phyloP scores from a whole-genome alignment of 2,797 vertebrate species.

The Vultur gryphus region DNA sequence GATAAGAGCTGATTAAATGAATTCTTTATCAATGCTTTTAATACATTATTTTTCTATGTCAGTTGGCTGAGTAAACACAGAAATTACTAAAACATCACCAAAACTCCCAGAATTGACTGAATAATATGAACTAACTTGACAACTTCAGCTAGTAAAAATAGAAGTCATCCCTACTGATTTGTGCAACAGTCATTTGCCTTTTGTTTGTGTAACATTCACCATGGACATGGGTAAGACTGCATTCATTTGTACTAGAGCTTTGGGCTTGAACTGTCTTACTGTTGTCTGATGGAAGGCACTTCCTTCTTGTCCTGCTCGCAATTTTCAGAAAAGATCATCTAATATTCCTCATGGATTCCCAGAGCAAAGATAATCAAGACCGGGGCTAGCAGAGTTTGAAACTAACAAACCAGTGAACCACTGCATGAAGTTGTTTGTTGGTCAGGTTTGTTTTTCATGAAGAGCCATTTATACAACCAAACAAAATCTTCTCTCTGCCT shows the following conservation, averaged over 20 bases:
- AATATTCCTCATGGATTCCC: not conserved
- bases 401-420: not conserved
- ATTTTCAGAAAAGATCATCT: not conserved
- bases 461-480: not conserved
- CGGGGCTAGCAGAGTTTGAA: not conserved
- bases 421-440: not conserved
- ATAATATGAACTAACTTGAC: not conserved
- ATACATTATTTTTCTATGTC: not conserved
- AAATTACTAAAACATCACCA: not conserved
- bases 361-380: not conserved
- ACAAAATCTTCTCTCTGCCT: not conserved
- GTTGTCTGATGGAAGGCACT: not conserved
- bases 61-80: not conserved
- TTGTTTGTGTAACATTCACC: not conserved
- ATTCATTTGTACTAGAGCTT: not conserved
- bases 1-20: not conserved
- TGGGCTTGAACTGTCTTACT: not conserved
- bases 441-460: not conserved
- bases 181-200: not conserved
- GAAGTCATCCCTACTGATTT: not conserved
- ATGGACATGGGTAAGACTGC: accelerated
- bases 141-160: not conserved
- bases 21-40: not conserved
- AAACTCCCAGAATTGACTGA: not conserved
- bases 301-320: accelerated